A percentile compares a stretch with the other conserved stretches of the same genome.
Conservation (phyloP, 2,113 vertebrate species). For the Asarcornis scutulata region DNA sequence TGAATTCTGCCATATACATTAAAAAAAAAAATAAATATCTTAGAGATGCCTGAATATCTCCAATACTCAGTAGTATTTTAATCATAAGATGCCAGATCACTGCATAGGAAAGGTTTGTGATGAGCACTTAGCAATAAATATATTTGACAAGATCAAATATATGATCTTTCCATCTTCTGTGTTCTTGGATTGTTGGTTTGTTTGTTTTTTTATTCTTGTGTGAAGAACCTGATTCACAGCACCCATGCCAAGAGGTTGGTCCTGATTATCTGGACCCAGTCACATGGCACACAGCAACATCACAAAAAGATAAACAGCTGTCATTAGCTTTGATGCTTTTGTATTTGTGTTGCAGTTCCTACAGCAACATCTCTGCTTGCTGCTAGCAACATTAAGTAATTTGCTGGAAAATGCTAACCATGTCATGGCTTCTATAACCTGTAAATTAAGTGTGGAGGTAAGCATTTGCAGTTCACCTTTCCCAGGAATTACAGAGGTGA, state of each 20-base stretch:
- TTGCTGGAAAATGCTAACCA: neutral
- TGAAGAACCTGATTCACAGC: neutral
- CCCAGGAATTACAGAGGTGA: neutral
- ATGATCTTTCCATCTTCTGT: neutral
- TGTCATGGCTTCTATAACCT: neutral
- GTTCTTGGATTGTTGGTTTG: neutral
- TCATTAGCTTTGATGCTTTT: neutral
- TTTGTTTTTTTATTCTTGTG: neutral
- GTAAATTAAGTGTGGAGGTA: neutral
- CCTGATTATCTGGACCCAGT: neutral
- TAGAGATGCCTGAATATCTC: neutral
- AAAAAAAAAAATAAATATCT: neutral
- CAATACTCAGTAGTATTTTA: neutral
- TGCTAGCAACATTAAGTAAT: neutral
- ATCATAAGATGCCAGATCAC: neutral
- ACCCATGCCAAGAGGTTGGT: neutral
- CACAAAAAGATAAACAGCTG: neutral
- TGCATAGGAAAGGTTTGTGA: neutral
- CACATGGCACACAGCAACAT: fast-evolving
- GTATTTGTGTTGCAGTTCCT: neutral
- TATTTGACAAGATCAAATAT: neutral
- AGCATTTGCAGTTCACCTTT: neutral
- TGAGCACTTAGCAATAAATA: neutral
- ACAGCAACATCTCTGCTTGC: neutral
- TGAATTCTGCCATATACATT: neutral